Evolutionary conservation across 2,113 vertebrate species (phyloP).

Genomic region (Zosterops hypoxanthus): DNA sequence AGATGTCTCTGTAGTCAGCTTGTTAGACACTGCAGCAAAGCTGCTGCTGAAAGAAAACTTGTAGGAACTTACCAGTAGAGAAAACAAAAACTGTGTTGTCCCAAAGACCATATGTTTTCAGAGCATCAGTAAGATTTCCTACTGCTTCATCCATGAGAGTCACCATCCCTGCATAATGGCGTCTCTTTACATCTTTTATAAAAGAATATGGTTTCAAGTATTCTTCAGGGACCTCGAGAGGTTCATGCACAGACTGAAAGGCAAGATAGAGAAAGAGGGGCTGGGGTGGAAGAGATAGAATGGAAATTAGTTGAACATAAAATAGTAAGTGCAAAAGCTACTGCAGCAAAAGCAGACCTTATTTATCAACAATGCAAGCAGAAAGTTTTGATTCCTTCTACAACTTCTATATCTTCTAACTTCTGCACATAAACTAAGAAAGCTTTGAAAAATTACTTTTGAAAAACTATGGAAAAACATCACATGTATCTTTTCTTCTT

Average conservation of each 20-base stretch:
- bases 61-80: conserved; percentile 86
- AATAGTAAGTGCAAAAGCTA: background rate
- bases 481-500: background rate
- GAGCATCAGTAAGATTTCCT: conserved; percentile 87
- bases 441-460: background rate
- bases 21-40: background rate
- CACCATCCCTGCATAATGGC: conserved; percentile 90
- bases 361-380: background rate
- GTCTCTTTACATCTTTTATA: conserved; percentile 82
- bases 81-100: conserved; percentile 90
- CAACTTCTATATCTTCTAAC: background rate
- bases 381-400: background rate
- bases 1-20: background rate
- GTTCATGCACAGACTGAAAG: conserved; percentile 89
- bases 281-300: conserved; percentile 67
- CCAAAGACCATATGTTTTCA: conserved; percentile 85
- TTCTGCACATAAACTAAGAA: background rate
- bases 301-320: background rate
- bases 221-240: conserved; percentile 87
- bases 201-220: conserved; percentile 84
- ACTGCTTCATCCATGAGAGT: conserved; percentile 94
- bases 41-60: background rate
- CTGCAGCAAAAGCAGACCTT: background rate
- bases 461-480: background rate
- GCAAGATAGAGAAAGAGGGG: conserved; percentile 94